phyloP scores from a whole-genome alignment of 2,888 invertebrate species.

The Stenodema calcarata region DNA sequence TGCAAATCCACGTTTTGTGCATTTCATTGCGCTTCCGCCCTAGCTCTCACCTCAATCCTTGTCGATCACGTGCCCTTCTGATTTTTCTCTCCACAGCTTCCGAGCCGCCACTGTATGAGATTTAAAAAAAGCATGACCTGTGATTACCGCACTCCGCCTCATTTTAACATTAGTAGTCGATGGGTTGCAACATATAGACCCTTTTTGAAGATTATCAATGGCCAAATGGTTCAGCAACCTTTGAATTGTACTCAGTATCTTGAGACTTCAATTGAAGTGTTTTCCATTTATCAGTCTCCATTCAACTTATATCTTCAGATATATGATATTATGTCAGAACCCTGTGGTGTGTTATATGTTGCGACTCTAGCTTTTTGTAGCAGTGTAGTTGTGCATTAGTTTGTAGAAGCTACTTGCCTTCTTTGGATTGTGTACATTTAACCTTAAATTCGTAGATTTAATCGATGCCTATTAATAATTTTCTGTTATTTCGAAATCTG shows the following conservation, averaged over 20 bases:
- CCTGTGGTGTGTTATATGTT: slow-evolving; percentile 51
- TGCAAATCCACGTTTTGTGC: background rate
- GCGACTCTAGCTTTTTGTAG: slow-evolving; percentile 48
- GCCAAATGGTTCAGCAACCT: background rate
- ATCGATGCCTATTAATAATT: background rate
- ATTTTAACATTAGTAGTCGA: slow-evolving; percentile 22
- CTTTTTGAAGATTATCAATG: slow-evolving; percentile 11
- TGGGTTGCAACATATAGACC: slow-evolving; percentile 55
- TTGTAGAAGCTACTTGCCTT: background rate
- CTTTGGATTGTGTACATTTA: background rate
- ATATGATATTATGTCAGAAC: no score
- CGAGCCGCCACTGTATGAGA: background rate
- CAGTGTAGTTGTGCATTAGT: slow-evolving; percentile 23
- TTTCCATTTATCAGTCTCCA: background rate
- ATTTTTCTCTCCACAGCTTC: background rate
- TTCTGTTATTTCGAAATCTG: slow-evolving; percentile 23
- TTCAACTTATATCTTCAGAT: background rate
- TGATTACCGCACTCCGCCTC: slow-evolving; percentile 31
- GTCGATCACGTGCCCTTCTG: background rate
- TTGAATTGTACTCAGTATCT: background rate
- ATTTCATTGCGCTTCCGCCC: background rate
- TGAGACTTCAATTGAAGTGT: background rate
- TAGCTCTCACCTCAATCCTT: background rate
- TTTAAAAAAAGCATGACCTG: slow-evolving; percentile 13
- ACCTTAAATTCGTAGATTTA: background rate